Evolutionary conservation across 53 echinoderm and acorn worm genomes (phyloP), one percentile per base, ranked within the genome.

Genomic region (Apostichopus leukothele): DNA sequence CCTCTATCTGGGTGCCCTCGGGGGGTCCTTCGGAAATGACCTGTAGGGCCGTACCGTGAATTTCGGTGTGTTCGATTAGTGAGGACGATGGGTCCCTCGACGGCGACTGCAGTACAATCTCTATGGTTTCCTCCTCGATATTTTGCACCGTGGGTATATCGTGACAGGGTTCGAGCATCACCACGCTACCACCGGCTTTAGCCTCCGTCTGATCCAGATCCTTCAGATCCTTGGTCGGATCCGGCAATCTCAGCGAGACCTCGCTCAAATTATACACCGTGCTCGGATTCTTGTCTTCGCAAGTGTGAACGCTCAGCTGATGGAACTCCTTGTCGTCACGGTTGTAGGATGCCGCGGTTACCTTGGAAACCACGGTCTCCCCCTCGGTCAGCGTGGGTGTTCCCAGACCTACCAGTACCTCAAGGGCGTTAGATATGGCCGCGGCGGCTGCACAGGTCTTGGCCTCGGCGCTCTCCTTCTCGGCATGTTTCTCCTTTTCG

Each of bases 381-480:
- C 52, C 84, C 59, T 84, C 90, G 12, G 75, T 57, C 5, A 16
- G 54, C 21, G 73, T 75, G 53, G 84, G 88, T 12, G 55, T 88
- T 9, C 94, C 86, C 5, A 94, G 92, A n/a, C 92, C 94, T 79
- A 92, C 92, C 74, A 94, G 50, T 8, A 94, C 89, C 55, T 94
- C 92, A 16, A 94, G 86, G 57, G 92, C 94, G 78, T 90, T 94
- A 5, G 90, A 83, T 7, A 90, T 67, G 0, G 92, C 90, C 50
- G 86, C 90, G 0, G 71, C 71, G 2, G 71, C 71, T 71, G 71
- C 71, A 19, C 71, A 71, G 19, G 86, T 60, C 26, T 86, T 76
- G 75, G 75, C 61, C 25, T 84, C 60, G 0, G 61, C 61, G 4
- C 59, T 84, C 10, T 85, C 85, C 18, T 85, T 85, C 14, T 85